These are phyloP conservation scores for Ctenicera cuprea DNA, from an alignment of 2,888 invertebrate genomes.

Conservation along the genomic window DNA sequence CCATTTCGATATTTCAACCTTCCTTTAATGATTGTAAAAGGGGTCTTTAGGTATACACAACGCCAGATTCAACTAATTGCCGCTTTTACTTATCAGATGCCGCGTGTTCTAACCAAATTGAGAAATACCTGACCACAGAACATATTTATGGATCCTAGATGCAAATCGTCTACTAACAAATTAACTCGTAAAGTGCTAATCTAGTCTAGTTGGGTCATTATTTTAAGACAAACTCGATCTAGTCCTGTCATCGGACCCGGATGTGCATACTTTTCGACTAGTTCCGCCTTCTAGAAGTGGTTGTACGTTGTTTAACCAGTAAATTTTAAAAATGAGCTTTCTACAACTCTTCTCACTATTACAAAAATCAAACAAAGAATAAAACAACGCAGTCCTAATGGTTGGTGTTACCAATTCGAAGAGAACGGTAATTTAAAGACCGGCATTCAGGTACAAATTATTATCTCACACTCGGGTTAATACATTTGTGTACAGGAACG, in stretches of 20 bases:
- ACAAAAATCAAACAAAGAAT: not conserved
- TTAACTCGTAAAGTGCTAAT: constrained; percentile 61
- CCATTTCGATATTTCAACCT: not conserved
- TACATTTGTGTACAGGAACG: not conserved
- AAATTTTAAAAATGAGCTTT: constrained; percentile 9
- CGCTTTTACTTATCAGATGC: constrained; percentile 54
- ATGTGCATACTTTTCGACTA: constrained; percentile 15
- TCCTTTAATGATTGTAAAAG: constrained; percentile 24
- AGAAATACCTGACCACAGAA: constrained; percentile 55
- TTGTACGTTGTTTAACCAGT: not conserved
- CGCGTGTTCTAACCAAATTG: constrained; percentile 56
- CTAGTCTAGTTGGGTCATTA: constrained; percentile 42
- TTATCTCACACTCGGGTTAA: not conserved
- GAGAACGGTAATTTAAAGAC: not conserved
- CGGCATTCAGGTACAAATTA: not conserved
- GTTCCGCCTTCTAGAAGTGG: constrained; percentile 20
- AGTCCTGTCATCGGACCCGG: constrained; percentile 30
- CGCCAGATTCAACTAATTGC: constrained; percentile 46
- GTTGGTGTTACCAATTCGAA: too few relatives aligned
- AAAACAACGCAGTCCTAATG: too few relatives aligned
- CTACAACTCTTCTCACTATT: not conserved
- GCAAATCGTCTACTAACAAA: constrained; percentile 57
- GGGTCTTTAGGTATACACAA: not conserved
- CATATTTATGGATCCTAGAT: constrained; percentile 57
- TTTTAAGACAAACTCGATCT: constrained; percentile 27